Base-by-base conservation (phyloP, 1,140 invertebrate genomes). In the Vanessa atalanta region DNA sequence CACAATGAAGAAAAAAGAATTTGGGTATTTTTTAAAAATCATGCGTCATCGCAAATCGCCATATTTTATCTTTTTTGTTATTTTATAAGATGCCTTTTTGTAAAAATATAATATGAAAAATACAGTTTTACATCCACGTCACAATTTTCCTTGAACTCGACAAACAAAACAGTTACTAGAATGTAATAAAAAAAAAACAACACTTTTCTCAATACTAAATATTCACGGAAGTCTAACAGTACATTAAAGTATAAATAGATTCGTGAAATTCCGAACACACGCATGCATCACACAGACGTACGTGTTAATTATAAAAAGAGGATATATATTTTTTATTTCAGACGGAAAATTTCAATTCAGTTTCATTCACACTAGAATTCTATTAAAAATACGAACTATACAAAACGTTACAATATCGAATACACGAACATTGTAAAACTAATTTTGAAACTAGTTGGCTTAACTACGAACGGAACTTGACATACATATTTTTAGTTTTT, bases 181-280 rank as follows among this genome's bases (percentile, higher is more conserved):
- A 14, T 15, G 13, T 60, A 60, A 60, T 26, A 61, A 37, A 37
- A 37, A 31, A 57, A 26, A 57, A 12, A 57, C 8, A 23, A 57
- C 20, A 57, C 20, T 23, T 12, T 53, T 53, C 15, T n/a, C n/a
- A 43, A 43, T n/a, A 53, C 50, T n/a, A 16, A 15, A 53, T n/a
- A 57, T 26, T 23, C 53, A 57, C 16, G 53, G 20, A 61, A 61
- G 57, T 61, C 15, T 61, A 13, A 14, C 23, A 57, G 31, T 61
- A 37, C 14, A 51, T 51, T 51, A 51, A 51, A 51, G 43, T 12
- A 15, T 61, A 61, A 61, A 61, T n/a, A 61, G 23, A 31, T 37
- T 61, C 31, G 31, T 15, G 20, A 61, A 61, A 61, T 61, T 61
- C 31, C 57, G 31, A 31, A 61, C 57, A n/a, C 57, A 61, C 14